Percentiles rank a stretch among this genome's conserved stretches.
Evolutionary conservation across 2,797 vertebrate species (phyloP).

Genomic region (Enteromius argenteus): DNA sequence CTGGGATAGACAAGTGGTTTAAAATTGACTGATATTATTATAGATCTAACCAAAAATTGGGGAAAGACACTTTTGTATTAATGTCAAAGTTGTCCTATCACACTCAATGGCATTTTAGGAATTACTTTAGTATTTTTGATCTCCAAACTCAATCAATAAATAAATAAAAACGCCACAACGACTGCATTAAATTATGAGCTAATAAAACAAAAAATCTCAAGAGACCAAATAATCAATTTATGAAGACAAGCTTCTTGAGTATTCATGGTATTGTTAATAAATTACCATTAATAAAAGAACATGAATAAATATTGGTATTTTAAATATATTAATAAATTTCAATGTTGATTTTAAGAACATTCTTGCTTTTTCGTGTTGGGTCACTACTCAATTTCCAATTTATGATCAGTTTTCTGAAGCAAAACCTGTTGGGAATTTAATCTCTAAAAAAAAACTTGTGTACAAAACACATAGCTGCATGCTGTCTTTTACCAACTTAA

Average conservation of each 20-base stretch:
- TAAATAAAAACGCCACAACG: neutral
- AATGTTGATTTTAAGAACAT: neutral
- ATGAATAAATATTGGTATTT: conserved; percentile 4
- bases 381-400: too few species aligned
- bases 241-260: neutral
- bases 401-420: neutral
- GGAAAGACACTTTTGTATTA: neutral
- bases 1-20: neutral
- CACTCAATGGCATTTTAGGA: neutral
- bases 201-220: neutral
- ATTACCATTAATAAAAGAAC: neutral
- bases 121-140: neutral
- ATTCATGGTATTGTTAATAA: neutral
- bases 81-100: neutral
- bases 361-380: neutral
- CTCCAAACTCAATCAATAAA: neutral
- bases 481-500: conserved; percentile 38
- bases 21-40: neutral
- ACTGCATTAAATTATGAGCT: neutral
- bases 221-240: neutral
- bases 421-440: neutral
- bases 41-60: neutral
- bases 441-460: neutral
- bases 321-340: neutral
- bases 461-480: neutral